phyloP scores from a whole-genome alignment of 2,797 vertebrate species.

The Phalloptychus januarius region DNA sequence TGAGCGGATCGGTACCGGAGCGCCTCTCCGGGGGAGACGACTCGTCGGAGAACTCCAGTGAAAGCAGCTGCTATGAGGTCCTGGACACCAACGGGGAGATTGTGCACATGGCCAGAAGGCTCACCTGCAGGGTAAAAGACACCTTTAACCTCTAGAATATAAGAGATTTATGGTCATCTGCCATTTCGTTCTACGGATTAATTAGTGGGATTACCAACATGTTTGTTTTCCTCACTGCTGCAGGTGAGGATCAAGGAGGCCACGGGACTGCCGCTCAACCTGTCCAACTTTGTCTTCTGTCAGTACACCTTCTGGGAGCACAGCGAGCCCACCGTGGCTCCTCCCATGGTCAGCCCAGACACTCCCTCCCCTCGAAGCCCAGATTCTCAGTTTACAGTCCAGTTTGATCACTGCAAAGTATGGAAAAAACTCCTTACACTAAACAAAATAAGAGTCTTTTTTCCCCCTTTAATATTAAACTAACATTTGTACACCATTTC shows the following conservation, averaged over 20 bases:
- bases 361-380: conserved; percentile 84
- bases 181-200: background rate
- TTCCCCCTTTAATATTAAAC: background rate
- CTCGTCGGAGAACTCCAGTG: conserved; percentile 97
- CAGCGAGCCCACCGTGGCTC: conserved; percentile 88
- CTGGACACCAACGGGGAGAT: conserved; percentile 92
- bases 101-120: conserved; percentile 90
- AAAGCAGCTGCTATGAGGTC: conserved; percentile 92
- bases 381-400: conserved; percentile 90
- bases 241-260: conserved; percentile 97
- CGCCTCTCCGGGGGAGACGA: conserved; percentile 89
- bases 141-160: background rate
- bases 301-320: conserved; percentile 99
- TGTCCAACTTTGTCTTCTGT: conserved; percentile 99
- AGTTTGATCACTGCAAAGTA: conserved; percentile 94
- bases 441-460: background rate
- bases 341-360: conserved; percentile 95
- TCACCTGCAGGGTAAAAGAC: conserved; percentile 89
- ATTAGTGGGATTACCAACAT: background rate
- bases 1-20: conserved; percentile 90
- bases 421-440: conserved; percentile 10
- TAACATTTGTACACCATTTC: conserved; percentile 7
- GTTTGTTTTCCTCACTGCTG: conserved; percentile 19
- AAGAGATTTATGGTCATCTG: background rate
- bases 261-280: conserved; percentile 91